Evolutionary conservation across 2,113 vertebrate genomes (phyloP).

Genomic region (Castor canadensis): DNA sequence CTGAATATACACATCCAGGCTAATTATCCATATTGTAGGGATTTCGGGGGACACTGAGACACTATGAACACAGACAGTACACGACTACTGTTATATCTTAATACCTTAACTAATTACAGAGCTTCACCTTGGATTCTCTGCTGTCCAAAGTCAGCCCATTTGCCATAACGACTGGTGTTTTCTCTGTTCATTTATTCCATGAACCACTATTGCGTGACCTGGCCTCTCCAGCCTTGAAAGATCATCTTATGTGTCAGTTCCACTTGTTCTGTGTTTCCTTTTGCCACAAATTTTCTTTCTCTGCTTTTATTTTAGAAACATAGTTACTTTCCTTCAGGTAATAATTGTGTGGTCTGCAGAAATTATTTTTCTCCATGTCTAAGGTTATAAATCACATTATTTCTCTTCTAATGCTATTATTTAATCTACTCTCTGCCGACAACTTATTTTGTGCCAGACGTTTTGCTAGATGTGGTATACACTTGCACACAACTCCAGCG

Average conservation of each 20-base stretch:
- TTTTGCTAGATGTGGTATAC: background rate
- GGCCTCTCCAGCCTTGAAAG: background rate
- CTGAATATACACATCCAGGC: background rate
- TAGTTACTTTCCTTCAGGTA: background rate
- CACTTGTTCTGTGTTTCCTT: fast-evolving
- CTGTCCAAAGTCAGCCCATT: background rate
- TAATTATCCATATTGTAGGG: too few relatives aligned
- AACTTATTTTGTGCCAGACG: background rate
- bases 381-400: background rate
- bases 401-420: too few relatives aligned
- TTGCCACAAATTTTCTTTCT: background rate
- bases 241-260: fast-evolving
- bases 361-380: background rate
- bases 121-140: background rate
- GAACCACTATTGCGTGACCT: background rate
- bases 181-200: background rate
- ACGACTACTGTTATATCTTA: fast-evolving
- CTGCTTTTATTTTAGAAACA: background rate
- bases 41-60: fast-evolving
- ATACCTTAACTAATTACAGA: background rate
- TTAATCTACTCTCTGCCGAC: background rate
- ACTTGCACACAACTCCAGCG: background rate
- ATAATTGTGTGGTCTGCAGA: background rate
- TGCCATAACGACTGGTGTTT: background rate
- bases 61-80: background rate